Conservation (phyloP, 2,888 invertebrate species). For the Antitype chi region DNA sequence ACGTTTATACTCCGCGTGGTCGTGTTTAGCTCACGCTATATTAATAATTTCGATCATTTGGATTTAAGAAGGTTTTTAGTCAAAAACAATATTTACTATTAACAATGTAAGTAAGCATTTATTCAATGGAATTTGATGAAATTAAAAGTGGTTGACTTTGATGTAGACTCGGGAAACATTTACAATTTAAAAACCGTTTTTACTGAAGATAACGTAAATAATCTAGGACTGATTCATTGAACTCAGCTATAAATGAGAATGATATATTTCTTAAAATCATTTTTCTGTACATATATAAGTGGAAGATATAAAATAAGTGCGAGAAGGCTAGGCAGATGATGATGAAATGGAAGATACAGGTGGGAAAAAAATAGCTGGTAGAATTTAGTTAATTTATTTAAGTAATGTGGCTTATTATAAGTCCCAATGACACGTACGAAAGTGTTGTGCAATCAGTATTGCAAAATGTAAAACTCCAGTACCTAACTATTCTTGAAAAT, state of each 20-base stretch:
- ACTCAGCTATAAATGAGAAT: background rate
- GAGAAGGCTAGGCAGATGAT: too few relatives aligned
- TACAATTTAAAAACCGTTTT: slow-evolving; percentile 6
- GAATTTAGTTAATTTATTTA: too few relatives aligned
- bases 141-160: slow-evolving; percentile 4
- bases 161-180: background rate
- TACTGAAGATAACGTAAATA: slow-evolving; percentile 3
- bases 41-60: background rate
- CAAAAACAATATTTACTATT: background rate
- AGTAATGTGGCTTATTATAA: too few relatives aligned
- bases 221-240: background rate
- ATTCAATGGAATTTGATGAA: background rate
- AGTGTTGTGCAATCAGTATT: too few relatives aligned
- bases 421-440: background rate
- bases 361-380: too few relatives aligned
- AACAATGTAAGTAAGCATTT: slow-evolving; percentile 1
- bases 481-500: background rate
- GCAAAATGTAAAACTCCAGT: background rate
- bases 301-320: too few relatives aligned
- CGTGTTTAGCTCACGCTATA: background rate
- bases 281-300: background rate
- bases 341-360: too few relatives aligned
- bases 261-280: background rate
- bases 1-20: background rate
- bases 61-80: background rate